Percentiles rank a stretch among this genome's conserved stretches.
phyloP scores from a whole-genome alignment of 2,113 vertebrate genomes.

The Uropsilus gracilis region DNA sequence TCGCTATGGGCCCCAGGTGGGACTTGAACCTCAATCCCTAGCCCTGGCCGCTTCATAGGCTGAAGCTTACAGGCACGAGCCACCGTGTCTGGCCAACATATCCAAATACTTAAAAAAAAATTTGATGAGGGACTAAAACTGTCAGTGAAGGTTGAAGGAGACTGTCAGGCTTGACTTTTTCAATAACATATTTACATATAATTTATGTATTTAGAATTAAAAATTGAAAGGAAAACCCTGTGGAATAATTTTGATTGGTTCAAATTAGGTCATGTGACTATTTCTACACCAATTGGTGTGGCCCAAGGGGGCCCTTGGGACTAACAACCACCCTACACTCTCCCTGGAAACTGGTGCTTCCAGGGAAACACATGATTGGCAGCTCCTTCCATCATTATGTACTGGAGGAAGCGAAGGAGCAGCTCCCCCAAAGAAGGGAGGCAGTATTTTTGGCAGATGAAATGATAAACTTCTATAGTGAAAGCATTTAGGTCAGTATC shows the following conservation, averaged over 20 bases:
- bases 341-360: background rate
- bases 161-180: constrained; percentile 9
- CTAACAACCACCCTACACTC: too few species aligned
- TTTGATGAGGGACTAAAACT: background rate
- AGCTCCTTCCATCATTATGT: background rate
- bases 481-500: background rate
- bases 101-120: background rate
- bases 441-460: background rate
- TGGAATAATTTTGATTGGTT: background rate
- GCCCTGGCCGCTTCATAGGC: too few species aligned
- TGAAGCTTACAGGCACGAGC: too few species aligned
- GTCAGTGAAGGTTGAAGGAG: background rate
- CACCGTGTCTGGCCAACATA: too few species aligned
- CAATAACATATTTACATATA: background rate
- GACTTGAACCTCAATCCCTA: too few species aligned
- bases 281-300: background rate
- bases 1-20: too few species aligned
- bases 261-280: background rate
- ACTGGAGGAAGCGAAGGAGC: background rate
- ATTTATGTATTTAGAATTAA: constrained; percentile 22
- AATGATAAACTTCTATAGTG: background rate
- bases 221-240: background rate
- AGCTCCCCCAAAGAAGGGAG: background rate
- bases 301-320: background rate
- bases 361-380: background rate